A percentile compares a stretch with the other conserved stretches of the same genome.
phyloP scores from a whole-genome alignment of 1,140 invertebrate genomes.

The Aphis craccivora region DNA sequence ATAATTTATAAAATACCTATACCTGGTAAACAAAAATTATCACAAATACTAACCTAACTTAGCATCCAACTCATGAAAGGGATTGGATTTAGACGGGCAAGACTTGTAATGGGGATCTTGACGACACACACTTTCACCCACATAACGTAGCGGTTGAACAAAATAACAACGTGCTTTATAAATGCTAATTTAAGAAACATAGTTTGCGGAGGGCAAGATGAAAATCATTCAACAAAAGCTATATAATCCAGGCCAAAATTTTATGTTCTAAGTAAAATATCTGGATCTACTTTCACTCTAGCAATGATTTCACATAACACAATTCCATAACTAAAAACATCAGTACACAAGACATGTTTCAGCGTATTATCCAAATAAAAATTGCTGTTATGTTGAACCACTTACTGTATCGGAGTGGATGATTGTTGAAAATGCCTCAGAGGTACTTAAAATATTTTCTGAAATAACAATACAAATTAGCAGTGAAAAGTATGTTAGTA shows the following conservation, averaged over 20 bases:
- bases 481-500: no score
- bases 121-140: conserved; percentile 80
- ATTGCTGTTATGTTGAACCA: no score
- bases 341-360: no score
- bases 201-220: conserved; percentile 70
- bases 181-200: conserved; percentile 90
- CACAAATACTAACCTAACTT: conserved; percentile 77
- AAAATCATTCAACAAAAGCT: conserved; percentile 88
- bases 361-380: no score
- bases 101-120: conserved; percentile 79
- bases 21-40: conserved; percentile 69
- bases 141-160: conserved; percentile 67
- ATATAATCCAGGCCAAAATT: conserved; percentile 96
- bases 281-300: conserved; percentile 92
- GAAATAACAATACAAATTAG: no score
- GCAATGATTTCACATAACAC: conserved; percentile 95
- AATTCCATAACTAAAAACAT: conserved; percentile 95
- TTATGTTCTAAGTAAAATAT: conserved; percentile 88
- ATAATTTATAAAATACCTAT: conserved; percentile 59
- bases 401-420: no score
- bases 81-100: conserved; percentile 69
- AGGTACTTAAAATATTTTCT: no score
- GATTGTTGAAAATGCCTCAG: no score
- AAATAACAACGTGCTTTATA: conserved; percentile 78
- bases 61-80: conserved; percentile 72